Evolutionary conservation across 2,797 vertebrate species (phyloP).

Genomic region (Oreochromis grahami): DNA sequence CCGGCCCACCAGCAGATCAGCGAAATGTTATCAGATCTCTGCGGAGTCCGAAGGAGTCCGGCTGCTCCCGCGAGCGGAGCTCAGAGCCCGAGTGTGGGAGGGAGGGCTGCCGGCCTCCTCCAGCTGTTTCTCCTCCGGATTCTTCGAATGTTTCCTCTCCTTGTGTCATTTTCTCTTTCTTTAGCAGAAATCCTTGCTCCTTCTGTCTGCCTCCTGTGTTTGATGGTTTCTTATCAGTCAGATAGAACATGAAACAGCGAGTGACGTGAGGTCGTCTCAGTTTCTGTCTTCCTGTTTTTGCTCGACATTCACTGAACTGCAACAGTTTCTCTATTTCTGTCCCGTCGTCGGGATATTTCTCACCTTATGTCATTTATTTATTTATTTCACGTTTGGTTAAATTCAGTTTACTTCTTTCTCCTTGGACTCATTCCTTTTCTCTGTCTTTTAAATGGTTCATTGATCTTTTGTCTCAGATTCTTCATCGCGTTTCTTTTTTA

Average conservation of each 20-base stretch:
- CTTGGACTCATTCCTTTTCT: not conserved
- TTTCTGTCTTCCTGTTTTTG: not conserved
- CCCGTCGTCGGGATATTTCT: not conserved
- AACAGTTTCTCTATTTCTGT: not conserved
- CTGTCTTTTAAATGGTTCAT: not conserved
- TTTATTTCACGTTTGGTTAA: not conserved
- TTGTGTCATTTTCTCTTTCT: not conserved
- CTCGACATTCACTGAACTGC: not conserved
- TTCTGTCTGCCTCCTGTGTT: not conserved
- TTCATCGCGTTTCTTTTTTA: not conserved
- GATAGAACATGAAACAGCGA: not conserved
- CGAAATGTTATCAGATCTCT: conserved; percentile 19
- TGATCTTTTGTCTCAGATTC: not conserved
- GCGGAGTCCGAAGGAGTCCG: not conserved
- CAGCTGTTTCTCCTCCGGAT: not conserved
- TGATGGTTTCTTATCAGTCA: not conserved
- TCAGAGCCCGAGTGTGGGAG: not conserved
- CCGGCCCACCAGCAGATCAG: conserved; percentile 27
- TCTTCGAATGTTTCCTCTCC: not conserved
- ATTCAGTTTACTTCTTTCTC: not conserved
- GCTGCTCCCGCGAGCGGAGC: not conserved
- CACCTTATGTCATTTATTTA: not conserved
- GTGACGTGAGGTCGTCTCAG: not conserved
- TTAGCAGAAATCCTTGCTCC: not conserved
- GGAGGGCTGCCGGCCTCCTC: not conserved